Conservation (phyloP, 2,113 vertebrate genomes). For the Anolis carolinensis region DNA sequence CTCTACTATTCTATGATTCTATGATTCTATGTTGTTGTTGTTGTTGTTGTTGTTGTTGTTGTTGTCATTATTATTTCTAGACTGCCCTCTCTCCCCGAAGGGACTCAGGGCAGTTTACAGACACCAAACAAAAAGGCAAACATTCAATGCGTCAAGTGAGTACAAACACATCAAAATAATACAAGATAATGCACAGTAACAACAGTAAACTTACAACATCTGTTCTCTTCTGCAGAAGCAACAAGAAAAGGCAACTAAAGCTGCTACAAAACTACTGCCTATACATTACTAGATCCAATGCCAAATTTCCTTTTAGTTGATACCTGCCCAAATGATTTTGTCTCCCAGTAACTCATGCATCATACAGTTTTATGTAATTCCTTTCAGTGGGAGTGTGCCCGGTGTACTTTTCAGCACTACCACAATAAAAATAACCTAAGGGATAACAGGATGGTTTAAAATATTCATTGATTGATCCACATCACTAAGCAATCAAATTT, state of each 20-base stretch:
- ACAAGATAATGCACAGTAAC: too few species aligned
- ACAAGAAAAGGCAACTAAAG: background rate
- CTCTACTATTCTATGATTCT: too few species aligned
- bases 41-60: too few species aligned
- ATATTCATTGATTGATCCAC: background rate
- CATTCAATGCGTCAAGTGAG: too few species aligned
- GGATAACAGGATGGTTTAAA: background rate
- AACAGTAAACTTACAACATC: too few species aligned
- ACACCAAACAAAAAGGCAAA: too few species aligned
- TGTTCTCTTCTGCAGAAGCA: background rate
- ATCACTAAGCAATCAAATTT: slow-evolving; percentile 7
- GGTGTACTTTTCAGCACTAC: slow-evolving; percentile 11
- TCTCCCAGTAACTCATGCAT: slow-evolving; percentile 18
- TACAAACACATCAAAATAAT: too few species aligned
- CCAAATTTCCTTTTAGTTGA: background rate
- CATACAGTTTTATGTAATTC: background rate
- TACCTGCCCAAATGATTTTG: slow-evolving; percentile 14
- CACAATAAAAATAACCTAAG: slow-evolving; percentile 23
- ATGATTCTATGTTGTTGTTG: too few species aligned
- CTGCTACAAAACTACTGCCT: background rate
- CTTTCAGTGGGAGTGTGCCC: background rate
- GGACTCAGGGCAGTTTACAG: too few species aligned
- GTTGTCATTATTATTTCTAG: too few species aligned
- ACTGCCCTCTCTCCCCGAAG: too few species aligned
- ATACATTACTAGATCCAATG: background rate